Conservation (phyloP, 2,797 vertebrate genomes). For the Thamnophis elegans region DNA sequence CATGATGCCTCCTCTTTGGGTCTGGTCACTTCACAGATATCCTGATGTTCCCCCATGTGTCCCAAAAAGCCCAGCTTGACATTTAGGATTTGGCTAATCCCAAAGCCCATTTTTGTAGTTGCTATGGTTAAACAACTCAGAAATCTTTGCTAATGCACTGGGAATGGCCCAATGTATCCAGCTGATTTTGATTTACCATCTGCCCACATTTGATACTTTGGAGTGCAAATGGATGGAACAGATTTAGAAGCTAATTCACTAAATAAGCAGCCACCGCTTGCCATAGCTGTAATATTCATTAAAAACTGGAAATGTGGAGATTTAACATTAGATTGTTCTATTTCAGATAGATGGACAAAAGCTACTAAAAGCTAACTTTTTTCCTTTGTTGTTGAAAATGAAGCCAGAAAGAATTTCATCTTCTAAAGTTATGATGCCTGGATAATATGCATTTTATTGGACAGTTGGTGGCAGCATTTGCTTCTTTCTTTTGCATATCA, state of each 20-base stretch:
- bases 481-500: constrained; percentile 45
- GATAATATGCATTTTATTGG: constrained; percentile 15
- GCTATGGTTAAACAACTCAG: not conserved
- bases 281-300: not conserved
- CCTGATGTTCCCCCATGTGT: not conserved
- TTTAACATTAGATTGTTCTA: not conserved
- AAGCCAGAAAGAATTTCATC: not conserved
- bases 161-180: not conserved
- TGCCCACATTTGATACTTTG: not conserved
- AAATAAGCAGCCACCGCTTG: not conserved
- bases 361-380: not conserved
- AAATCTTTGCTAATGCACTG: not conserved
- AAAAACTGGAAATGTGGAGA: not conserved
- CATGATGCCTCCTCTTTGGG: not conserved
- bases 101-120: not conserved
- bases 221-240: not conserved
- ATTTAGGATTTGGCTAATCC: not conserved
- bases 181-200: not conserved
- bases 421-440: not conserved
- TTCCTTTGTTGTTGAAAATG: not conserved
- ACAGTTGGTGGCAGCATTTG: constrained; percentile 49
- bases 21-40: not conserved
- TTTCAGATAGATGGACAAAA: not conserved
- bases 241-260: not conserved
- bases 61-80: not conserved